Base-by-base conservation (phyloP, 2,113 vertebrate genomes). In the Smithornis capensis region DNA sequence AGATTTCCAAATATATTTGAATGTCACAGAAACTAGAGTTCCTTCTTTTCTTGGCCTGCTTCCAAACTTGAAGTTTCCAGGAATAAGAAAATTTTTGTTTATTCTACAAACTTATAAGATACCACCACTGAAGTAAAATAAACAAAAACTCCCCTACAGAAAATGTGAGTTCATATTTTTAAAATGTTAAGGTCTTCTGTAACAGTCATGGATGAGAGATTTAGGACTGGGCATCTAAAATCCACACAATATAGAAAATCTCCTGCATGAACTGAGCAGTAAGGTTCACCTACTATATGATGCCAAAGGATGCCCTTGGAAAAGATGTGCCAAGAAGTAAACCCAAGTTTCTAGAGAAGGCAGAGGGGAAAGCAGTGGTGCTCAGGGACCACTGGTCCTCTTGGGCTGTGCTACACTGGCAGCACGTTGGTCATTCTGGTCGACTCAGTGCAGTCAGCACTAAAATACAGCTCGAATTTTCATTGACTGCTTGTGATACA, bases 331-430 rank as follows among this genome's bases (percentile, higher is more conserved):
- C 11, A 14, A 42, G 76, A 71, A 79, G 15, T 1, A 47, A 68
- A 5, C 9, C 8, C 5, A 9, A 38, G 10, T 47, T 62, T 65
- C 64, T 49, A 12, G 17, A 31, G 42, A 56, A 52, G 55, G 22
- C 60, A 15, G 42, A 56, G 29, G 8, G 11, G 18, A 53, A 24
- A n/a, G 35, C 64, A 47, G 59, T 4, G 38, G 9, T 75, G 22
- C 44, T 59, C 35, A 23, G 38, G 42, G 29, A 33, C 37, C 7
- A 1, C 45, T 11, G 0, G 1, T n/a, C 14, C 50, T 23, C 33
- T 74, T 2, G 2, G 37, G 9, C 76, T 62, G 2, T 3, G 0
- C n/a, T 56, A 9, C 13, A 5, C 33, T 15, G 11, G 7, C 12
- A 65, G 27, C 9, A 7, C 1, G 0, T 31, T 57, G 7, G 24